phyloP scores from a whole-genome alignment of 2,113 vertebrate genomes.

The Epinephelus moara region DNA sequence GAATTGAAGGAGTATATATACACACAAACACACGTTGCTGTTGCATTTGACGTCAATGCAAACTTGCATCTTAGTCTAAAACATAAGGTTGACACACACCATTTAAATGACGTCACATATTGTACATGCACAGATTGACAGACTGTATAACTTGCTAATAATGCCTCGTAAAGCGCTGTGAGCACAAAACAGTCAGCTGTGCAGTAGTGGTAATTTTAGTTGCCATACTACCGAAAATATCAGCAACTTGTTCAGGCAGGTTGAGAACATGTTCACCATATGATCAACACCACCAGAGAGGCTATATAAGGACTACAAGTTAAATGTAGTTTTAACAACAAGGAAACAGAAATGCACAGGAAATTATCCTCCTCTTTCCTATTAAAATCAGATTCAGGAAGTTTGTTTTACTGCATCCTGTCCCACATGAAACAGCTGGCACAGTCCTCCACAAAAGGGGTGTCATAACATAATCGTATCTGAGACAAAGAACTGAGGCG shows the following conservation, averaged over 20 bases:
- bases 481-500: conserved; percentile 35
- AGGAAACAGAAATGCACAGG: conserved; percentile 7
- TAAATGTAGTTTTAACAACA: background rate
- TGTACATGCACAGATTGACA: background rate
- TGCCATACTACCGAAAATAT: background rate
- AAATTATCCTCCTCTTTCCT: conserved; percentile 38
- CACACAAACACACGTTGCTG: background rate
- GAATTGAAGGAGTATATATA: background rate
- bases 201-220: background rate
- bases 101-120: background rate
- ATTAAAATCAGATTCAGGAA: conserved; percentile 64
- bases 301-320: conserved; percentile 4
- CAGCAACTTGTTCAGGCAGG: background rate
- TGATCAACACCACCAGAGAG: background rate
- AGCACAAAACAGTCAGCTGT: background rate
- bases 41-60: background rate
- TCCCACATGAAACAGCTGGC: conserved; percentile 32
- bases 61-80: background rate
- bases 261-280: background rate
- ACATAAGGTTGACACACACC: background rate
- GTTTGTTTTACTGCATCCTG: conserved; percentile 73
- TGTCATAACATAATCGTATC: conserved; percentile 39
- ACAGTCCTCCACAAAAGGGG: conserved; percentile 12
- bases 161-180: background rate
- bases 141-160: too few relatives aligned